Conservation (phyloP, 2,888 invertebrate species). For the Stenodera caucasica region DNA sequence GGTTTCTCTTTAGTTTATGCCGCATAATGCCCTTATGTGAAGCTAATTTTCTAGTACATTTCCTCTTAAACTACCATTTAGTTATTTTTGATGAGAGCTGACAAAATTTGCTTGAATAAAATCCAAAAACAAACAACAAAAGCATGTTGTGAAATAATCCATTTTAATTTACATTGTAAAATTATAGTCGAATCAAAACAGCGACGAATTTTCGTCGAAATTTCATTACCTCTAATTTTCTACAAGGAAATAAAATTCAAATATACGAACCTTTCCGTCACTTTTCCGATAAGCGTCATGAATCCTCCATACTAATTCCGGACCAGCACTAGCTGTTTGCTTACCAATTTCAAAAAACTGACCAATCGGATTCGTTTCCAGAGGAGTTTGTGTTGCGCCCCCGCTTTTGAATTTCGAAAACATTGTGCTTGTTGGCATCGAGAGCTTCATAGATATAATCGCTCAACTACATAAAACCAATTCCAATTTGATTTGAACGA, state of each 20-base stretch:
- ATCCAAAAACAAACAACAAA: too few relatives aligned
- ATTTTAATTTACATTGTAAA: too few relatives aligned
- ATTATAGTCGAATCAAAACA: too few relatives aligned
- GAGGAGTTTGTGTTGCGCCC: conserved; percentile 58
- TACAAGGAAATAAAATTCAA: conserved; percentile 7
- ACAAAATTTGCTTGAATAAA: too few relatives aligned
- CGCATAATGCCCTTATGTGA: neutral
- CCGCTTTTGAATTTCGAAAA: conserved; percentile 73
- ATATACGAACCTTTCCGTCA: conserved; percentile 79
- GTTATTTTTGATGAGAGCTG: neutral
- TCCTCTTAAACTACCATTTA: neutral
- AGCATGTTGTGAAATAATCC: too few relatives aligned
- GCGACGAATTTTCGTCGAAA: too few relatives aligned
- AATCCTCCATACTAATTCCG: conserved; percentile 89
- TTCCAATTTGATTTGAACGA: too few relatives aligned
- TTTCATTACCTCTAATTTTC: too few relatives aligned
- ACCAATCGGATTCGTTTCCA: conserved; percentile 81
- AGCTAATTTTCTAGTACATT: neutral
- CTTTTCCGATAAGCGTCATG: conserved; percentile 86
- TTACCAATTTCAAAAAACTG: conserved; percentile 86
- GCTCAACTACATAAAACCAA: conserved; percentile 4
- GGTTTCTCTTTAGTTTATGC: too few relatives aligned
- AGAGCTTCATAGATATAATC: conserved; percentile 29
- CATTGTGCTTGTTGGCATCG: conserved; percentile 62
- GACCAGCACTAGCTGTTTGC: conserved; percentile 79